Percentiles rank a stretch among this genome's conserved stretches.
Evolutionary conservation across 2,888 invertebrate species (phyloP).

Genomic region (Eucriotettix oculatus): DNA sequence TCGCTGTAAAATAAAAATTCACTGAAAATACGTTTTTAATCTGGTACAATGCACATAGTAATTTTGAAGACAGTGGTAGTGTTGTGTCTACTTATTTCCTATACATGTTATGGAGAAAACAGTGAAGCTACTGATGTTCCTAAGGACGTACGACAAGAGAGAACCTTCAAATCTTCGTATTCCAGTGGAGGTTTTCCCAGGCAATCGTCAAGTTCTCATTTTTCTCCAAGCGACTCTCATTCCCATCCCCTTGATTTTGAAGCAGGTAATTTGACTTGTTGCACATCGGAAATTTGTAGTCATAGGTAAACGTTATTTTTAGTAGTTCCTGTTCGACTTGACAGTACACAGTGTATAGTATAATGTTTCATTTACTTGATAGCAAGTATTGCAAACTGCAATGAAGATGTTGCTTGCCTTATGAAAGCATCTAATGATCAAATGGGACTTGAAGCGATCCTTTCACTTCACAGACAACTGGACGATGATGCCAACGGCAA

Average conservation of each 20-base stretch:
- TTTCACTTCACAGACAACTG: slow-evolving; percentile 77
- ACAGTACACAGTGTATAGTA: no score
- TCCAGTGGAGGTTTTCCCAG: slow-evolving; percentile 3
- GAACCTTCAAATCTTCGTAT: slow-evolving; percentile 4
- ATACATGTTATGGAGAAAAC: slow-evolving; percentile 7
- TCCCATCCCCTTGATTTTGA: slow-evolving; percentile 7
- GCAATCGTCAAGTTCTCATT: slow-evolving; percentile 6
- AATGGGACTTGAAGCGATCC: slow-evolving; percentile 83
- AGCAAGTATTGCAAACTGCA: slow-evolving; percentile 31
- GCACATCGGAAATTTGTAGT: not conserved
- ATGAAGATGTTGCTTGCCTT: slow-evolving; percentile 62
- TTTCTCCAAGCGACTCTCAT: slow-evolving; percentile 3
- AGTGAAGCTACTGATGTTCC: slow-evolving; percentile 5
- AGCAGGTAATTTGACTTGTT: slow-evolving; percentile 5
- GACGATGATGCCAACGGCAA: slow-evolving; percentile 98
- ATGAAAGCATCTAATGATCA: slow-evolving; percentile 57
- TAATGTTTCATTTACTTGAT: no score
- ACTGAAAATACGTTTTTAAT: not conserved
- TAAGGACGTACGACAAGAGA: slow-evolving; percentile 7
- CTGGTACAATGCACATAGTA: slow-evolving; percentile 8
- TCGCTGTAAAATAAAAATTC: not conserved
- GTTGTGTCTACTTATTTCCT: slow-evolving; percentile 8
- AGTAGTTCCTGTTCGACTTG: not conserved
- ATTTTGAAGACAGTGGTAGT: slow-evolving; percentile 7
- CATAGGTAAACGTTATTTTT: not conserved